A percentile compares a stretch with the other conserved stretches of the same genome.
These are phyloP conservation scores for Colistium nudipinnis DNA, from an alignment of 2,113 vertebrate genomes.

Conservation along the genomic window DNA sequence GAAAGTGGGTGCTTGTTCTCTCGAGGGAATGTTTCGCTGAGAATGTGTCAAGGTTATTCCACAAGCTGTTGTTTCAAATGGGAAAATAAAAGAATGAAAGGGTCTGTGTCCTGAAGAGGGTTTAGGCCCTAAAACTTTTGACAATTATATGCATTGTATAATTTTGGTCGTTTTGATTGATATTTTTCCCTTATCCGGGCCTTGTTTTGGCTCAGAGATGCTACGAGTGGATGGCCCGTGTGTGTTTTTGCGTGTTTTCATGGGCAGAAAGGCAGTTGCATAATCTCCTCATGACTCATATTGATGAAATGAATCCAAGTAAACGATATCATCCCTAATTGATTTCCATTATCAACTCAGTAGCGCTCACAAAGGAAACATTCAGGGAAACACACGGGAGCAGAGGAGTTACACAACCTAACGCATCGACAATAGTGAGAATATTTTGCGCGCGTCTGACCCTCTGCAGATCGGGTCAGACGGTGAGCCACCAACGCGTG, in stretches of 20 bases:
- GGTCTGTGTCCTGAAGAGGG: no score
- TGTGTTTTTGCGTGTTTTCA: neutral
- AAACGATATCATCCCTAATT: constrained; percentile 31
- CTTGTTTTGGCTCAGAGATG: neutral
- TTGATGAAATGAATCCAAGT: constrained; percentile 31
- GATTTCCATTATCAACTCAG: constrained; percentile 46
- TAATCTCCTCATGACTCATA: constrained; percentile 3
- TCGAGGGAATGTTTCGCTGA: constrained; percentile 44
- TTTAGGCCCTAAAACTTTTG: neutral
- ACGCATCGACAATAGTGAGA: neutral
- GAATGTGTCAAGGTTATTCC: constrained; percentile 56
- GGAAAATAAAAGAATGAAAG: constrained; percentile 10
- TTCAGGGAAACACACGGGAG: neutral
- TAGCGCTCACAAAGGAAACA: constrained; percentile 29
- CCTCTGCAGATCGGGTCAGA: neutral
- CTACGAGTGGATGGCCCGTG: neutral
- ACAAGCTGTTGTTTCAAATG: constrained; percentile 47
- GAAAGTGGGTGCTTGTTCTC: constrained; percentile 68
- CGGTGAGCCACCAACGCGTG: neutral
- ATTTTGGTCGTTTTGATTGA: neutral
- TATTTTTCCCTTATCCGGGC: neutral
- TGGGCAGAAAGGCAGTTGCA: constrained; percentile 3
- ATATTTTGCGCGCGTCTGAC: neutral
- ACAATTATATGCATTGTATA: neutral
- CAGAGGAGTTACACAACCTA: neutral